Conservation (phyloP, 2,797 vertebrate species). For the Acanthurus leucopareius region DNA sequence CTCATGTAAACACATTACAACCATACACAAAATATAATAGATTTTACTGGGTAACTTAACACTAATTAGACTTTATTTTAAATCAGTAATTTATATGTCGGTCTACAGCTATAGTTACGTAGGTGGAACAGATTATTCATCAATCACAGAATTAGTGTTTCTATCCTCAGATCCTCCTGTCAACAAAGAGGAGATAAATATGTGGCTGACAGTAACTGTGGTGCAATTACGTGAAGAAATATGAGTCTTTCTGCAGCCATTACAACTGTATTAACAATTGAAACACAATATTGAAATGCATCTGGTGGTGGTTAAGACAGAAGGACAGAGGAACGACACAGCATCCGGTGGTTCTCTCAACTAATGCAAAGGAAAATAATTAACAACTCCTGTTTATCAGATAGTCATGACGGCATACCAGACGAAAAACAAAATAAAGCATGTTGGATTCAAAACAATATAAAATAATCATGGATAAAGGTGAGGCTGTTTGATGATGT, state of each 20-base stretch:
- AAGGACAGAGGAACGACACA: too few species aligned
- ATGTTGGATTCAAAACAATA: not conserved
- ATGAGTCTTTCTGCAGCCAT: not conserved
- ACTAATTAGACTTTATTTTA: not conserved
- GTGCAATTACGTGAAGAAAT: too few species aligned
- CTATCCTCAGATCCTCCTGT: not conserved
- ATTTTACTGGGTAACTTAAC: not conserved
- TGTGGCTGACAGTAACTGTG: too few species aligned
- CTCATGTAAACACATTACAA: not conserved
- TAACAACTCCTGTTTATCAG: not conserved
- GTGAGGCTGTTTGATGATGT: not conserved
- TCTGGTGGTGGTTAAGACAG: not conserved
- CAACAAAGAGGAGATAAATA: not conserved
- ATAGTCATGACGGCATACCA: not conserved
- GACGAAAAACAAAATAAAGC: too few species aligned
- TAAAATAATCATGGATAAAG: not conserved
- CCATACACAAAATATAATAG: not conserved
- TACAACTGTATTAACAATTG: not conserved
- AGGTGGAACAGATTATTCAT: not conserved
- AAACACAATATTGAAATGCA: too few species aligned
- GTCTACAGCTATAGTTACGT: not conserved
- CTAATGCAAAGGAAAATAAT: not conserved
- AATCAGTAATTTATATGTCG: too few species aligned
- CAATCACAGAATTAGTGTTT: not conserved
- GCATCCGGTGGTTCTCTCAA: not conserved